Base-by-base conservation (phyloP, 1,140 invertebrate genomes). In the Caenorhabditis inopinata region DNA sequence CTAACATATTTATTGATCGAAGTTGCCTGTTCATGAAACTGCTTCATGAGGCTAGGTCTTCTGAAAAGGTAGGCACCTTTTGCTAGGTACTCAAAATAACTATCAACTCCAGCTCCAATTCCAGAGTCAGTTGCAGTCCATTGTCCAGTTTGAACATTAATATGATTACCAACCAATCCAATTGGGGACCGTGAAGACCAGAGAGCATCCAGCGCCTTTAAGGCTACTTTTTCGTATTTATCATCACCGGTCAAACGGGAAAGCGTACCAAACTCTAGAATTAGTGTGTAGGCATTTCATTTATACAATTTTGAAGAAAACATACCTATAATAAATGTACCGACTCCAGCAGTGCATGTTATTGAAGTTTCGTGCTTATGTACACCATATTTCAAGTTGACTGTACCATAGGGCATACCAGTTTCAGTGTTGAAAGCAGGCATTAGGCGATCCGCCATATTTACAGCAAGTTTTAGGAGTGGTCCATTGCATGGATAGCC, bases 391-490 rank as follows among this genome's bases (percentile, higher is more conserved):
- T 93, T 92, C 11, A 98, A 89, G 89, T 97, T 97, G 0, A 92
- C 95, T 11, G 97, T 99, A 18, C 97, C 97, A 91, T 97, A 99
- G 0, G 97, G 97, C 96, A 99, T 99, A 0, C 96, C 96, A 80
- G 91, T 91, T 38, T 88, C 84, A 35, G 91, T 92, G 78, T 91
- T 88, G 87, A 92, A 92, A 23, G 91, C 91, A 89, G 84, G 76
- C 87, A 88, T 78, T 12, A 99, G 89, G 87, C 94, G 92, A 83
- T 94, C 91, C 5, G 94, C 96, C 47, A 97, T 94, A 90, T 96
- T 94, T 90, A 98, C 96, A 1, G 97, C 97, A 78, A 99, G 89
- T 25, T 93, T 90, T 1, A 99, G 89, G 0, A 99, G 89, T 1
- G 96, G 96, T 0, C 97, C 97, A 89, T 94, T 93, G 88, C 97